phyloP scores from a whole-genome alignment of 2,113 vertebrate species.

The Chionis minor region DNA sequence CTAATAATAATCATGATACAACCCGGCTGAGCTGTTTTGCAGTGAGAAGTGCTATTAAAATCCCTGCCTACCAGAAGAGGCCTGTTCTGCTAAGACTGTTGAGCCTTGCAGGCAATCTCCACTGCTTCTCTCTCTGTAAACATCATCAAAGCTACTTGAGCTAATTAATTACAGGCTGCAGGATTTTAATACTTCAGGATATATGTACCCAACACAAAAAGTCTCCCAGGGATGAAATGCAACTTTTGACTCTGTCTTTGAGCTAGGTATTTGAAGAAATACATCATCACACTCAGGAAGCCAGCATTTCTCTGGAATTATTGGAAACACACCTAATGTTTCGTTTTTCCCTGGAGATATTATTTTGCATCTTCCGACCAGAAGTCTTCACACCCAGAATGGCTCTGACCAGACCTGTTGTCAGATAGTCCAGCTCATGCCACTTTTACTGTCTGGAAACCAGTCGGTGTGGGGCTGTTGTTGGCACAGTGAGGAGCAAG shows the following conservation, averaged over 20 bases:
- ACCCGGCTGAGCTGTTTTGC: background rate
- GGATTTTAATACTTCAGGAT: constrained; percentile 45
- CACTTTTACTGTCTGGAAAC: background rate
- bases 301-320: background rate
- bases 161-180: constrained; percentile 61
- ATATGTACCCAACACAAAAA: background rate
- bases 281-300: background rate
- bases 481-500: background rate
- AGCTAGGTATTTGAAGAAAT: constrained; percentile 12
- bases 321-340: background rate
- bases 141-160: constrained; percentile 56
- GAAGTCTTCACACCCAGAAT: background rate
- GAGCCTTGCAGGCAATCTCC: constrained; percentile 42
- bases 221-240: background rate
- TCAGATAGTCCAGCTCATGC: background rate
- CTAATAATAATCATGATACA: constrained; percentile 18
- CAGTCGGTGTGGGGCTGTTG: background rate
- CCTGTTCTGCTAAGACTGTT: background rate
- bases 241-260: background rate
- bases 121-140: constrained; percentile 41
- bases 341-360: background rate
- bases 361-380: background rate
- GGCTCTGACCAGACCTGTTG: background rate
- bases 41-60: constrained; percentile 35
- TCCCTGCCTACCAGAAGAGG: background rate